A percentile compares a stretch with the other conserved stretches of the same genome.
These are phyloP conservation scores for Rhinichthys osculus DNA, from an alignment of 2,797 vertebrate species.

Conservation along the genomic window DNA sequence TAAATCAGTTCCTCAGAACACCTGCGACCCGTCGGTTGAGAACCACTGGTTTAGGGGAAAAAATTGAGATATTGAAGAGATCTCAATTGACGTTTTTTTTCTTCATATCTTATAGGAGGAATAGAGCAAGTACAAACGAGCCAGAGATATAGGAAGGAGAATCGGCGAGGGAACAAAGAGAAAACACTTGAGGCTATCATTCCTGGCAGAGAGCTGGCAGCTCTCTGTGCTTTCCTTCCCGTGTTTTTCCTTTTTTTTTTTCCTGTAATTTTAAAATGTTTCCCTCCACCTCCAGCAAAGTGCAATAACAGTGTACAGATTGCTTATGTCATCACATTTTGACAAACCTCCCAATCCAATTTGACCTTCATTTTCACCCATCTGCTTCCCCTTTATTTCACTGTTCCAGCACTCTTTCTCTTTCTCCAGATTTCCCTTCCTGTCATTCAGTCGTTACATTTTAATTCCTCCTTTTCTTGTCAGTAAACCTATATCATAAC, in stretches of 20 bases:
- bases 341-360: conserved; percentile 98
- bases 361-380: conserved; percentile 96
- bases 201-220: conserved; percentile 87
- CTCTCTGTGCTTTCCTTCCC: conserved; percentile 78
- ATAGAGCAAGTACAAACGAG: conserved; percentile 44
- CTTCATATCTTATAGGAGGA: conserved; percentile 17
- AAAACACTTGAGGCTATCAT: conserved; percentile 93
- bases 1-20: neutral
- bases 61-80: conserved; percentile 45
- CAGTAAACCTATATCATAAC: conserved; percentile 38
- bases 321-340: conserved; percentile 98
- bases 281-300: conserved; percentile 93
- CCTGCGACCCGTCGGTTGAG: too few species aligned
- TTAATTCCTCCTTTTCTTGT: conserved; percentile 21
- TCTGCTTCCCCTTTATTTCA: conserved; percentile 87
- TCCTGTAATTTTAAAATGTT: conserved; percentile 96
- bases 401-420: conserved; percentile 60
- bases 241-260: conserved; percentile 43
- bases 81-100: conserved; percentile 17
- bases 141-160: conserved; percentile 41
- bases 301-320: conserved; percentile 97
- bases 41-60: neutral
- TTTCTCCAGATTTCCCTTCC: conserved; percentile 73
- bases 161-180: conserved; percentile 54
- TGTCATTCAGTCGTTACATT: conserved; percentile 23